Base-by-base conservation (phyloP, 2,113 vertebrate genomes). In the Phaetusa simplex region DNA sequence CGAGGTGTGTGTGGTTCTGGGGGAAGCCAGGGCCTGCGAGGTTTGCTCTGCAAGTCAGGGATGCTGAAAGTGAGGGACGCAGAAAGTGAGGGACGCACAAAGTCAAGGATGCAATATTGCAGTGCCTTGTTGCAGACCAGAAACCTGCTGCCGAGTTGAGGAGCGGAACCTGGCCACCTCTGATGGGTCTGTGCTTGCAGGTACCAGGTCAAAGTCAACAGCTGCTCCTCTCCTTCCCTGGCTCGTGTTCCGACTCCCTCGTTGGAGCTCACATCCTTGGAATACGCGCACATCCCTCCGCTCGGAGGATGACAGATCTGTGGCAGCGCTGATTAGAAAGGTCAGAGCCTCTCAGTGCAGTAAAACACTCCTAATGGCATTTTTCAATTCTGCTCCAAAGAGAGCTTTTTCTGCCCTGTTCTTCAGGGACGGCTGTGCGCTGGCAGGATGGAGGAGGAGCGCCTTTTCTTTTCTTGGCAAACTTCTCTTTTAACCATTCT, bases 401-500 rank as follows among this genome's bases (percentile, higher is more conserved):
- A 9, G 36, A 72, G n/a, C 50, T 64, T 16, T 6, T 58, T 29
- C 69, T 90, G 83, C 22, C 73, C 87, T 21, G 2, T 42, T 89
- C 84, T 26, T 42, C n/a, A 40, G 86, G 62, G 58, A 27, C 7
- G 3, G 62, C 69, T 91, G 64, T 34, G 90, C 0, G 4, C 92
- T 65, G 85, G 3, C 14, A 23, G 92, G 74, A 5, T 21, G 86
- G 93, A 91, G 90, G 87, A 93, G 52, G 27, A 61, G 67, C 16
- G 18, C 62, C 61, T 91, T 55, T 76, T 40, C 93, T 95, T 90
- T 92, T 91, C 94, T 82, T 91, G 93, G 88, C 93, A 76, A 94
- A 97, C 78, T 93, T 93, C 91, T 66, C 81, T 92, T 92, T 86
- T 91, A 88, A 81, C 80, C 58, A 21, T 89, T 92, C 96, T 82